phyloP scores from a whole-genome alignment of 2,797 vertebrate species.

The Rhincodon typus region DNA sequence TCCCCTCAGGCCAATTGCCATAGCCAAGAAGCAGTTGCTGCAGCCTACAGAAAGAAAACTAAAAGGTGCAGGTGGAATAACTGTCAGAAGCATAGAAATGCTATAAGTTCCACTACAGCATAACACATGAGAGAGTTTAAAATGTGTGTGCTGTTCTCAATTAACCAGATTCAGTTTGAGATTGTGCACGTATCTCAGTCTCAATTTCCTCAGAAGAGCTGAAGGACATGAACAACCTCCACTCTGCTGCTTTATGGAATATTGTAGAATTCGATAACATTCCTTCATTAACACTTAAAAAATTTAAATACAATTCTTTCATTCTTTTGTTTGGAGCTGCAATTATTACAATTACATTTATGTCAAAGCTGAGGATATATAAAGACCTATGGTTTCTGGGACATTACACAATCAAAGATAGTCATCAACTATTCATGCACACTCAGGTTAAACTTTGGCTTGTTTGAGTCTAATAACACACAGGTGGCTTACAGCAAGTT shows the following conservation, averaged over 20 bases:
- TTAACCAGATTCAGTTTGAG: no score
- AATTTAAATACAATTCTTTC: not conserved
- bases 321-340: not conserved
- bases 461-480: not conserved
- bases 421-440: not conserved
- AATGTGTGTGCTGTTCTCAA: no score
- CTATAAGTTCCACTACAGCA: no score
- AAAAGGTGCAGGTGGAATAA: no score
- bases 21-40: no score
- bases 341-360: not conserved
- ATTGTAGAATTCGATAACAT: not conserved
- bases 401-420: not conserved
- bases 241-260: not conserved
- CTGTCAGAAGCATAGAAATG: no score
- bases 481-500: not conserved
- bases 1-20: no score
- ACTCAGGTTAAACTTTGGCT: not conserved
- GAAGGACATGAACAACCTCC: no score
- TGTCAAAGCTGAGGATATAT: not conserved
- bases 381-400: not conserved
- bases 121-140: no score
- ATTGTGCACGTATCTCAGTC: no score
- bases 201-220: no score
- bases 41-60: no score
- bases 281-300: not conserved